phyloP scores from a whole-genome alignment of 2,797 vertebrate genomes.

The Florisuga fusca region DNA sequence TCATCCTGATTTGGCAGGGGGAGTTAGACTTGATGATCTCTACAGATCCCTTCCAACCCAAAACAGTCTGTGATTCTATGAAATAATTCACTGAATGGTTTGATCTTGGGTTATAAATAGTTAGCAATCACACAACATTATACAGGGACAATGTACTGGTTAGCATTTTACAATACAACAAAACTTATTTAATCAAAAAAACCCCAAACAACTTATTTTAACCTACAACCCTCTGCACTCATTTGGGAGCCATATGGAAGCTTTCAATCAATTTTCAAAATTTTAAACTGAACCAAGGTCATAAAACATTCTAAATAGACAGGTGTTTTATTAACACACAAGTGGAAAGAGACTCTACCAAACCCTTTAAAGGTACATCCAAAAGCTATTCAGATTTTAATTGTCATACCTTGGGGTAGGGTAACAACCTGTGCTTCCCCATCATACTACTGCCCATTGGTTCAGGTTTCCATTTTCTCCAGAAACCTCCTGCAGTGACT shows the following conservation, averaged over 20 bases:
- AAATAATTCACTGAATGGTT: background rate
- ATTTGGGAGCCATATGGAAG: accelerated
- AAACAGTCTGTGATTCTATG: background rate
- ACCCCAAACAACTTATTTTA: background rate
- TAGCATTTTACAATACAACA: background rate
- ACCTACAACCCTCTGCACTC: background rate
- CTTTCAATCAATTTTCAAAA: background rate
- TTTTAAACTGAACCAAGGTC: background rate
- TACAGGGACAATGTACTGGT: background rate
- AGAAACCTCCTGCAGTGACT: background rate
- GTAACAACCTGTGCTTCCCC: background rate
- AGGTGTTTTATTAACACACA: background rate
- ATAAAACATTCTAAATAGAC: background rate
- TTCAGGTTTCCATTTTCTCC: background rate
- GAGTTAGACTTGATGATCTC: too few relatives aligned
- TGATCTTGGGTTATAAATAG: background rate
- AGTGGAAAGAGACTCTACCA: background rate
- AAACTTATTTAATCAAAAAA: background rate
- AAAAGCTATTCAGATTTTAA: background rate
- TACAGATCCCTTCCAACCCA: too few relatives aligned
- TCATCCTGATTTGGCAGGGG: too few relatives aligned
- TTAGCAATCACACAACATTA: background rate
- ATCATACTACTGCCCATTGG: background rate
- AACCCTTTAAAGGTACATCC: background rate
- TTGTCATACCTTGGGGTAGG: background rate